Evolutionary conservation across 2,888 invertebrate genomes (phyloP), one percentile per base, ranked within the genome.

Genomic region (Cheilosia variabilis): DNA sequence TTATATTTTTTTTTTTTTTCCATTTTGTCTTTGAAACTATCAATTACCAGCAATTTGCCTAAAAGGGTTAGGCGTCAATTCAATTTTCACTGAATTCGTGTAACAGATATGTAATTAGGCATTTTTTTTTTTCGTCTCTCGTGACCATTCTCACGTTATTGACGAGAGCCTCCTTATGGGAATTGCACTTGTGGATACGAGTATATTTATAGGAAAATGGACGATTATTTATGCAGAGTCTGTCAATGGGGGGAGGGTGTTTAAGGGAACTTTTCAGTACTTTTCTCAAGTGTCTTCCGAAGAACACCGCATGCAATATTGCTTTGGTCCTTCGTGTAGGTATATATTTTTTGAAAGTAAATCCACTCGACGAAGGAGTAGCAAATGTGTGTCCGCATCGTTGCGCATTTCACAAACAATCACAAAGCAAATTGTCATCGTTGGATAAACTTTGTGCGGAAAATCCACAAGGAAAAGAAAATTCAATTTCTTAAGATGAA

Each of bases 51-150:
- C 62, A 81, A 86, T 86, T 76, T 86, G 37, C 17, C 55, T 86
- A 72, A 86, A 86, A 81, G 86, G 86, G 86, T 86, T 57, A 65
- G 76, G 66, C 60, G 81, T 86, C 76, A 76, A 71, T 75, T 80
- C 27, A 71, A 80, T 73, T 65, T 65, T 80, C 50, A 53, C 22
- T 34, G 62, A 62, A 13, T 43, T 81, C 52, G 5, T 73, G 81
- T 58, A 71, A 65, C 57, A 76, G 43, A 81, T 81, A 82, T 71
- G 43, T 65, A 75, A 80, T 71, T 58, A 79, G 57, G 55, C 53
- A 13, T n/a, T 34, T 37, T 37, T 37, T 37, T 37, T 37, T 31
- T 17, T 31, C 31, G 31, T 9, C 31, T 50, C 24, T 34, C 37
- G 10, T 60, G 34, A 3, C 62, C 24, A 63, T 79, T 79, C 79